Evolutionary conservation across 2,888 invertebrate genomes (phyloP).

Genomic region (Aspidiotus rigidus): DNA sequence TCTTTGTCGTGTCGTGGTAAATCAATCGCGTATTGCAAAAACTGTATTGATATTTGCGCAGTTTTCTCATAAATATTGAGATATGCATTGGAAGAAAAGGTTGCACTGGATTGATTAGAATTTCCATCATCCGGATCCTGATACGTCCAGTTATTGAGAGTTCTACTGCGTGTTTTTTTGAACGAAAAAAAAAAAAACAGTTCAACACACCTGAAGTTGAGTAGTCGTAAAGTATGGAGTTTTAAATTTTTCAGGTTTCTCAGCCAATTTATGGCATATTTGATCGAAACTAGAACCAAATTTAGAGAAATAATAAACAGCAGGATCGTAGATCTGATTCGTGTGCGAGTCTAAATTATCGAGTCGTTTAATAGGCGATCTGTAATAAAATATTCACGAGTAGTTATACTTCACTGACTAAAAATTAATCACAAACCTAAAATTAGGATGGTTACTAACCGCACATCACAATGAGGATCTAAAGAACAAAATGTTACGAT

Average conservation of each 20-base stretch:
- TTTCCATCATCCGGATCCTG: no score
- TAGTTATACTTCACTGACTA: no score
- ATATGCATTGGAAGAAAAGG: no score
- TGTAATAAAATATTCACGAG: not conserved
- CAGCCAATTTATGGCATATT: slow-evolving; percentile 69
- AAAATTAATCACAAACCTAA: no score
- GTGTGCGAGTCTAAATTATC: slow-evolving; percentile 10
- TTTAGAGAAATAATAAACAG: slow-evolving; percentile 76
- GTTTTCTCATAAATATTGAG: no score
- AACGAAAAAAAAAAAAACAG: not conserved
- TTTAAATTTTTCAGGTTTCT: slow-evolving; percentile 53
- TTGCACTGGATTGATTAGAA: no score
- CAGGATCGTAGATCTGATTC: slow-evolving; percentile 28
- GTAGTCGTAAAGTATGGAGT: slow-evolving; percentile 62
- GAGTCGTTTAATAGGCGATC: slow-evolving; percentile 21
- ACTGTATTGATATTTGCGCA: no score
- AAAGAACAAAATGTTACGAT: slow-evolving; percentile 40
- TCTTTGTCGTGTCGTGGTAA: no score
- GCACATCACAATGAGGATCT: slow-evolving; percentile 40
- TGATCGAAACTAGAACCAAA: slow-evolving; percentile 90
- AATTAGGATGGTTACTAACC: slow-evolving; percentile 36
- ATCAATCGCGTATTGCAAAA: no score
- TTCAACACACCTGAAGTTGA: slow-evolving; percentile 50
- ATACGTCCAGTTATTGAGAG: no score
- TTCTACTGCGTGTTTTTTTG: no score